A percentile compares a stretch with the other conserved stretches of the same genome.
Conservation (phyloP, 2,888 invertebrate species). For the Bombylius discolor region DNA sequence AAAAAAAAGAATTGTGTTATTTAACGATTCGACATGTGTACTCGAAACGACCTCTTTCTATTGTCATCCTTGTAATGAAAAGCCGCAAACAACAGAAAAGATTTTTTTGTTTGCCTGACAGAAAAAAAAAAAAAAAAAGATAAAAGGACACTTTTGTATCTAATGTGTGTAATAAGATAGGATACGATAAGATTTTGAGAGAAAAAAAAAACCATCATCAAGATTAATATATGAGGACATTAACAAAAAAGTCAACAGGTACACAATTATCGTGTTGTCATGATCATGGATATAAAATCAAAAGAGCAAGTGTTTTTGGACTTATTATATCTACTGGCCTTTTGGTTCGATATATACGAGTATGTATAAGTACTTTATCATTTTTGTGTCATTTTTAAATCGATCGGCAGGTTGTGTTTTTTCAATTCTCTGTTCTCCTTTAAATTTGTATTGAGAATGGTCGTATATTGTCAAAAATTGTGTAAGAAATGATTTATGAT, state of each 20-base stretch:
- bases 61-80: slow-evolving; percentile 7
- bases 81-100: neutral
- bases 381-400: too few relatives aligned
- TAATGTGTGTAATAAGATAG: neutral
- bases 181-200: neutral
- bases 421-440: too few relatives aligned
- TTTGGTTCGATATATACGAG: too few relatives aligned
- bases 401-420: too few relatives aligned
- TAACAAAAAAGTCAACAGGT: slow-evolving; percentile 10
- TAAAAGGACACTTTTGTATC: neutral
- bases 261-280: slow-evolving; percentile 2
- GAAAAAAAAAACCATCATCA: neutral
- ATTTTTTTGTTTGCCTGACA: neutral
- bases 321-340: too few relatives aligned
- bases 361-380: too few relatives aligned
- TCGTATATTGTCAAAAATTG: too few relatives aligned
- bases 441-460: too few relatives aligned
- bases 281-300: neutral
- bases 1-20: slow-evolving; percentile 13
- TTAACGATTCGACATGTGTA: slow-evolving; percentile 15
- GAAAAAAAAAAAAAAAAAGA: neutral
- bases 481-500: too few relatives aligned
- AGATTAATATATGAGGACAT: slow-evolving; percentile 14
- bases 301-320: too few relatives aligned
- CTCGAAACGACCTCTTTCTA: slow-evolving; percentile 3